Evolutionary conservation across 1,140 invertebrate species (phyloP).

Genomic region (Spodoptera frugiperda): DNA sequence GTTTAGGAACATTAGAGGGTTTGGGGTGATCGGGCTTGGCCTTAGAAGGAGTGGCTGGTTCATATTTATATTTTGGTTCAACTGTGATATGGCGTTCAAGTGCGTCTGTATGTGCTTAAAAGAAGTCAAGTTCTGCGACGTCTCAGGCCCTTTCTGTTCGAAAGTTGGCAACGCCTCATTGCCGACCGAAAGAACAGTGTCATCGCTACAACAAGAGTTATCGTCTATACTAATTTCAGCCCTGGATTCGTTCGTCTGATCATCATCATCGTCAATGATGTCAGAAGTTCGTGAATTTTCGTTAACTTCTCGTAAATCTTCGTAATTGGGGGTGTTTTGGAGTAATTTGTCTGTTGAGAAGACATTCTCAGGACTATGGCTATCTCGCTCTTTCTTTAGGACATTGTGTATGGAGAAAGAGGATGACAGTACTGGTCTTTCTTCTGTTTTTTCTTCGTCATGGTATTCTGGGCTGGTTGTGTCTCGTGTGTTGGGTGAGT

Average conservation of each 20-base stretch:
- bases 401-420: constrained; percentile 85
- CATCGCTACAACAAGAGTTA: constrained; percentile 88
- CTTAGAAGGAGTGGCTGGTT: constrained; percentile 78
- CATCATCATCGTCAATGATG: constrained; percentile 70
- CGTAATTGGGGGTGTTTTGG: constrained; percentile 81
- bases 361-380: constrained; percentile 82
- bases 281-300: constrained; percentile 57
- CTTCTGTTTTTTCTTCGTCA: constrained; percentile 71
- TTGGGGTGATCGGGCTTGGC: constrained; percentile 84
- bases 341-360: constrained; percentile 84
- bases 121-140: constrained; percentile 75
- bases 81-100: constrained; percentile 87
- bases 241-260: constrained; percentile 63
- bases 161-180: constrained; percentile 86
- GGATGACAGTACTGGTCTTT: constrained; percentile 72
- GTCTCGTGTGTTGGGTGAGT: constrained; percentile 75
- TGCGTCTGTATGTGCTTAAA: constrained; percentile 88
- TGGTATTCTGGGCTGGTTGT: constrained; percentile 73
- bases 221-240: constrained; percentile 82
- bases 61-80: constrained; percentile 83
- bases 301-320: constrained; percentile 58
- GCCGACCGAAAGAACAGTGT: constrained; percentile 89
- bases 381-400: constrained; percentile 82
- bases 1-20: constrained; percentile 84
- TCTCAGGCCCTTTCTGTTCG: constrained; percentile 62